phyloP scores from a whole-genome alignment of 2,797 vertebrate genomes.

The Chromobotia macracanthus region DNA sequence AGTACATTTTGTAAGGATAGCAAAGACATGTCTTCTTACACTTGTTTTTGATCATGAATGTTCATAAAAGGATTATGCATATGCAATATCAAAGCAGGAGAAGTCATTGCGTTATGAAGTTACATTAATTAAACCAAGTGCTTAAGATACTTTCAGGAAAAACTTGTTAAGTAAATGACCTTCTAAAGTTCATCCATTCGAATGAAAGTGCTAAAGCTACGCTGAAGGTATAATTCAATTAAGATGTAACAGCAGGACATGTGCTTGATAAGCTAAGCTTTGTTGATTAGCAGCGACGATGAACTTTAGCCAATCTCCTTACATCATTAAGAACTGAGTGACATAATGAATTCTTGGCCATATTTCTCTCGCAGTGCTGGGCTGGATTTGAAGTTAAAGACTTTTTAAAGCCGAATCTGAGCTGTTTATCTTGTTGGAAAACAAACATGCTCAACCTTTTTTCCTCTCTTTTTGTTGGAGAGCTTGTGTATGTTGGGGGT shows the following conservation, averaged over 20 bases:
- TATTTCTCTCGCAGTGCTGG: slow-evolving; percentile 26
- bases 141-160: slow-evolving; percentile 20
- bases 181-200: slow-evolving; percentile 50
- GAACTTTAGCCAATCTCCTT: slow-evolving; percentile 52
- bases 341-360: slow-evolving; percentile 46
- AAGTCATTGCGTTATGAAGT: background rate
- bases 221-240: slow-evolving; percentile 61
- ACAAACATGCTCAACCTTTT: slow-evolving; percentile 32
- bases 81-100: background rate
- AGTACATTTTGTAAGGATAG: no score
- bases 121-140: slow-evolving; percentile 8
- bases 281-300: slow-evolving; percentile 54
- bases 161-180: slow-evolving; percentile 57
- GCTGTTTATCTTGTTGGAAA: slow-evolving; percentile 63
- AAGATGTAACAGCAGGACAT: slow-evolving; percentile 52
- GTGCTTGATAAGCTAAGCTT: slow-evolving; percentile 56
- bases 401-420: slow-evolving; percentile 24
- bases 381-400: slow-evolving; percentile 29
- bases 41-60: background rate
- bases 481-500: slow-evolving; percentile 34
- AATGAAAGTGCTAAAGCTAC: slow-evolving; percentile 53
- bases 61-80: no score
- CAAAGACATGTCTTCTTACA: background rate
- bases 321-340: slow-evolving; percentile 56
- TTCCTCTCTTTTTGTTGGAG: slow-evolving; percentile 27